phyloP scores from a whole-genome alignment of 2,113 vertebrate genomes.

The Catharus minimus region DNA sequence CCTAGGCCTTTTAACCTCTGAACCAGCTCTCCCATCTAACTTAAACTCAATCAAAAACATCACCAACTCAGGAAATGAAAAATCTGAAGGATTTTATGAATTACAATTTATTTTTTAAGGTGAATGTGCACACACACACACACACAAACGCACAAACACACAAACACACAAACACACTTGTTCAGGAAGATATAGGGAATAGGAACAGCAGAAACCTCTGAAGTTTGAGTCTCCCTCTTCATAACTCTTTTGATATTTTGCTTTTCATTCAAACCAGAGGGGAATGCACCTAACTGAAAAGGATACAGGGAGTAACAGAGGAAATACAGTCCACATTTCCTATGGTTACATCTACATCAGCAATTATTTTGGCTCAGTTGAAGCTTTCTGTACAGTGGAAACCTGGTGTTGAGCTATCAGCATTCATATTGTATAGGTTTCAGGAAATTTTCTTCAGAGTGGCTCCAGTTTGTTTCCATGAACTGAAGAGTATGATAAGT shows the following conservation, averaged over 20 bases:
- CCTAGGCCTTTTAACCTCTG: not conserved
- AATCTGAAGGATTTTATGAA: not conserved
- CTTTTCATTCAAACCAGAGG: not conserved
- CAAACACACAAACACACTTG: rapidly evolving
- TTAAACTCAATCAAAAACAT: not conserved
- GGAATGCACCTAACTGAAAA: not conserved
- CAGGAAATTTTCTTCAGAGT: not conserved
- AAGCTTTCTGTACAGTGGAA: not conserved
- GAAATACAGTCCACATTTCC: not conserved
- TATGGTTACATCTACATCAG: not conserved
- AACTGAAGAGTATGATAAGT: not conserved
- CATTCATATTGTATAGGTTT: not conserved
- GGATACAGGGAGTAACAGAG: not conserved
- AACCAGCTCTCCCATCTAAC: not conserved
- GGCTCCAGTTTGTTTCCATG: not conserved
- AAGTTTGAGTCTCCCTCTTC: not conserved
- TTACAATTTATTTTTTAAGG: not conserved
- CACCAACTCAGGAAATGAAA: not conserved
- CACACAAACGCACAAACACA: rapidly evolving
- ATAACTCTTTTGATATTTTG: not conserved
- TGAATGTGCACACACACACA: rapidly evolving
- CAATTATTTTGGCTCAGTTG: not conserved
- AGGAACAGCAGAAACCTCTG: not conserved
- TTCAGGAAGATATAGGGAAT: not conserved
- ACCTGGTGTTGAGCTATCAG: not conserved